Percentiles rank a stretch among this genome's conserved stretches.
phyloP scores from a whole-genome alignment of 1,140 invertebrate genomes.

The Trissolcus basalis region DNA sequence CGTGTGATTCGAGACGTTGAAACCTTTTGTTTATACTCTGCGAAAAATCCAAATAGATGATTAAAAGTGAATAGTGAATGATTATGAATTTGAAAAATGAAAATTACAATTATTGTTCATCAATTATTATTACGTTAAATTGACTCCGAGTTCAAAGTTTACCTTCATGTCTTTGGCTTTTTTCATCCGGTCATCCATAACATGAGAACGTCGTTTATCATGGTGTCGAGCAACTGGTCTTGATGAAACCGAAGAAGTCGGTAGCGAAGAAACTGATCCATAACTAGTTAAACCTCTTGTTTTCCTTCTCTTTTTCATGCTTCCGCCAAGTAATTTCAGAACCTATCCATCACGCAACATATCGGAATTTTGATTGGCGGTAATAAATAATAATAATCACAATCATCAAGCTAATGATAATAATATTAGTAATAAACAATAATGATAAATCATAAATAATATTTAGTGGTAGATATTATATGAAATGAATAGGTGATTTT shows the following conservation, averaged over 20 bases:
- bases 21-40: constrained; percentile 91
- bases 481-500: background rate
- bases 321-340: constrained; percentile 86
- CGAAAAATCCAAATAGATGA: too few relatives aligned
- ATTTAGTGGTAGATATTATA: too few relatives aligned
- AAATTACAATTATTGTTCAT: too few relatives aligned
- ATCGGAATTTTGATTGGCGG: background rate
- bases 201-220: constrained; percentile 78
- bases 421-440: background rate
- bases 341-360: constrained; percentile 76
- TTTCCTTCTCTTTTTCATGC: constrained; percentile 79
- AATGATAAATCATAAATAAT: too few relatives aligned
- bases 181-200: constrained; percentile 80
- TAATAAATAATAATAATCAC: background rate
- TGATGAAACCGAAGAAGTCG: constrained; percentile 86
- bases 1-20: constrained; percentile 92
- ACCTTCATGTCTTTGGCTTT: constrained; percentile 87
- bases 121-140: too few relatives aligned
- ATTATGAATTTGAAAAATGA: too few relatives aligned
- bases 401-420: background rate
- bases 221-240: constrained; percentile 79
- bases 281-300: constrained; percentile 77
- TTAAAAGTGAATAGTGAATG: too few relatives aligned
- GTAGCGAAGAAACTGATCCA: constrained; percentile 88
- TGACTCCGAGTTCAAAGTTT: constrained; percentile 30